Evolutionary conservation across 2,113 vertebrate species (phyloP), one percentile per base, ranked within the genome.

Genomic region (Limnothrissa miodon): DNA sequence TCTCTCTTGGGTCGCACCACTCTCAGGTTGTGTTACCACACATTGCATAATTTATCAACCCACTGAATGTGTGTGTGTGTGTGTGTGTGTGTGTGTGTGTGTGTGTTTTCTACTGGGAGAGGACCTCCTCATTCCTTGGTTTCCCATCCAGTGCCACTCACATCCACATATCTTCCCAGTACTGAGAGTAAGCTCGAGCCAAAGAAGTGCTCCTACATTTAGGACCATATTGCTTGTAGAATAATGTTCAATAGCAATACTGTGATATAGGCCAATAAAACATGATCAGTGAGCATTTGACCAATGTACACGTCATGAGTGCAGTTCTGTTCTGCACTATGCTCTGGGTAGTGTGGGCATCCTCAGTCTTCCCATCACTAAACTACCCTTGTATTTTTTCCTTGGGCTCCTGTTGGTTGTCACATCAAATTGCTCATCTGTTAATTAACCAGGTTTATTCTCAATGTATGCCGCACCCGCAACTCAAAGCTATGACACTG

Each of bases 31-130:
- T 85, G 82, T 86, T 85, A 80, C 83, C 78, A 45, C 83, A 82
- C 74, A 42, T 51, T 88, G 85, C 84, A 88, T 88, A 86, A 88
- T 88, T 88, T 44, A 88, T 87, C 85, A 78, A 51, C 51, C 80
- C 85, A 81, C 85, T 84, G 53, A 81, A 81, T 82, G 70, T 81
- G 29, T 70, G n/a, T n/a, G n/a, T n/a, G n/a, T n/a, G n/a, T n/a
- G n/a, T n/a, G n/a, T n/a, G n/a, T n/a, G n/a, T n/a, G n/a, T n/a
- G n/a, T n/a, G n/a, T n/a, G n/a, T n/a, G n/a, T n/a, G n/a, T n/a
- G n/a, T n/a, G n/a, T 33, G 33, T 36, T 36, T 74, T 74, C 17
- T 15, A 78, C 48, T 53, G 74, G 81, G 46, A 74, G 80, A 83
- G 80, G 8, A 15, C 78, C 78, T 78, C 78, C 80, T 21, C 45